Evolutionary conservation across 1,140 invertebrate genomes (phyloP).

Genomic region (Pentalonia nigronervosa): DNA sequence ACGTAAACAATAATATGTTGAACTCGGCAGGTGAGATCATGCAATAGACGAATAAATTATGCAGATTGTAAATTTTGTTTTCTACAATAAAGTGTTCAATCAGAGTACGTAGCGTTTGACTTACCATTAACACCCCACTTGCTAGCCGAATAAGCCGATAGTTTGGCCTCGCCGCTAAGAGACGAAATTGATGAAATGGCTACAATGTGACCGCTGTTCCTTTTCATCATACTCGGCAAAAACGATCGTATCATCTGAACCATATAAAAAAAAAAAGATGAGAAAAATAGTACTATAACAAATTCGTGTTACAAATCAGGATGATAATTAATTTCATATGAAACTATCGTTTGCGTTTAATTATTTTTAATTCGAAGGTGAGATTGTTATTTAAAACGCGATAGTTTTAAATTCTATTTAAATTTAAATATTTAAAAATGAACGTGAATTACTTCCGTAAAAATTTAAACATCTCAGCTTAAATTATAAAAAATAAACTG

Average conservation of each 20-base stretch:
- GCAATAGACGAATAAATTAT: neutral
- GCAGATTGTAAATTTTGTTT: neutral
- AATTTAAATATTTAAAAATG: neutral
- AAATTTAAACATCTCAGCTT: neutral
- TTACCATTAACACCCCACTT: constrained; percentile 59
- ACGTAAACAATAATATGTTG: neutral
- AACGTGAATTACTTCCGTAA: neutral
- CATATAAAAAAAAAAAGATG: neutral
- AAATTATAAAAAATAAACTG: neutral
- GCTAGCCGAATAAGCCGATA: constrained; percentile 59
- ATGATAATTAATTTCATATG: neutral
- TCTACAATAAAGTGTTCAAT: neutral
- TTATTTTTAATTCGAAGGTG: neutral
- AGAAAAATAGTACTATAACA: no score
- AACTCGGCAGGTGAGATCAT: neutral
- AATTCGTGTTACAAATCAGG: neutral
- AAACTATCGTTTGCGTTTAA: neutral
- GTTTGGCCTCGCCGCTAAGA: constrained; percentile 36
- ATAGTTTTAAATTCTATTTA: no score
- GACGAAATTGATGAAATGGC: constrained; percentile 91
- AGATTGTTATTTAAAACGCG: neutral
- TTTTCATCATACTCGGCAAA: constrained; percentile 92
- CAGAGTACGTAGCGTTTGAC: neutral
- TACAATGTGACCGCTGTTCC: constrained; percentile 91
- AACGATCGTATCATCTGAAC: constrained; percentile 77